These are phyloP conservation scores for Sinosuthora webbiana DNA, from an alignment of 2,113 vertebrate genomes.

Conservation along the genomic window DNA sequence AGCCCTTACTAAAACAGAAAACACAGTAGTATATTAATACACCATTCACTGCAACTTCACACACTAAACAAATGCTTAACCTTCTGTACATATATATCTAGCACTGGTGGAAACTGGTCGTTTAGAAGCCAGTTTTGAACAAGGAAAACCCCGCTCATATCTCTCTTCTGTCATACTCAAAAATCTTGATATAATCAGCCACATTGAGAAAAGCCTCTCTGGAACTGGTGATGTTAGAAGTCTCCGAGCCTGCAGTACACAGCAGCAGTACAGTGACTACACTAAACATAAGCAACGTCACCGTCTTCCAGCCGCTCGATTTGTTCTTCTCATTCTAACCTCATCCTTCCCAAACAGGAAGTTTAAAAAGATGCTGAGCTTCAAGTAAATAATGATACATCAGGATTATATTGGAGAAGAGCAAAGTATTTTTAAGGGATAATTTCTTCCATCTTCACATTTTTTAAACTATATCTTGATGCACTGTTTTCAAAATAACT, in stretches of 20 bases:
- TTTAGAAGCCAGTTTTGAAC: background rate
- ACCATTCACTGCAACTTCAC: background rate
- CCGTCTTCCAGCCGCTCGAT: rapidly evolving
- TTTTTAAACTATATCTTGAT: background rate
- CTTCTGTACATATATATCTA: background rate
- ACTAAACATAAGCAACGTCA: background rate
- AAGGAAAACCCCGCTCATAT: background rate
- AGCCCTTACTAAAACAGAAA: background rate
- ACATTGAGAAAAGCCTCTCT: background rate
- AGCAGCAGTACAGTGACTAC: background rate
- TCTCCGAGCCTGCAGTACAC: background rate
- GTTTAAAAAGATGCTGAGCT: background rate
- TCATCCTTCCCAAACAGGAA: background rate
- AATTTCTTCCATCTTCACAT: background rate
- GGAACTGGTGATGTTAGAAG: background rate
- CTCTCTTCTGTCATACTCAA: background rate
- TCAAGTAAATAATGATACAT: background rate
- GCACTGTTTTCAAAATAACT: background rate
- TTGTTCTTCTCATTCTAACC: background rate
- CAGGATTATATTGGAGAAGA: background rate
- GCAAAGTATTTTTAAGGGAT: background rate
- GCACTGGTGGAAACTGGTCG: rapidly evolving
- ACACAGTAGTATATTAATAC: background rate
- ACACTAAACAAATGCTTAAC: background rate
- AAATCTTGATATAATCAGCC: background rate